Conservation (phyloP, 2,113 vertebrate species). For the Anolis carolinensis region DNA sequence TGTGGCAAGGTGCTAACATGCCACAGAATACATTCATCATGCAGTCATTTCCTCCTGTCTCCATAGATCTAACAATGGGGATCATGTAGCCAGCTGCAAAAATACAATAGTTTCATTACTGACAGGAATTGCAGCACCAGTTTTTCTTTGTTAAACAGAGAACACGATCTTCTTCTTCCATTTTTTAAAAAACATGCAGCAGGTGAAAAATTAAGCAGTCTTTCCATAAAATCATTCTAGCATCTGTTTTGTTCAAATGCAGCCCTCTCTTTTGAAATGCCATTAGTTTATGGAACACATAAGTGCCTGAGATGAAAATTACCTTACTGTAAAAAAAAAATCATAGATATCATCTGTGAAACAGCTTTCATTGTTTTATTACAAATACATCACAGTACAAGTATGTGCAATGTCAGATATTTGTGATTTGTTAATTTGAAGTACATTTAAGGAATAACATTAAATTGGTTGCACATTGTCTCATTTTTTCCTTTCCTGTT, state of each 20-base stretch:
- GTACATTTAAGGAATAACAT: constrained; percentile 58
- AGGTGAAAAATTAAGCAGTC: constrained; percentile 60
- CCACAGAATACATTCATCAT: constrained; percentile 11
- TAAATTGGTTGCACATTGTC: constrained; percentile 45
- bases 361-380: constrained; percentile 48
- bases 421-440: constrained; percentile 49
- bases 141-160: constrained; percentile 37
- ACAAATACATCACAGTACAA: constrained; percentile 44
- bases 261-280: constrained; percentile 46
- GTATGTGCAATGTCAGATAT: constrained; percentile 49
- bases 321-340: constrained; percentile 55
- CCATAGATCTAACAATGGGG: constrained; percentile 10
- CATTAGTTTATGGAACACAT: constrained; percentile 55
- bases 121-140: constrained; percentile 41
- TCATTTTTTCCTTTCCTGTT: not conserved
- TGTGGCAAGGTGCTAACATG: not conserved
- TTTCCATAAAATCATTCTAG: constrained; percentile 57
- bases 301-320: constrained; percentile 49
- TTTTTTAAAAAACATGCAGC: constrained; percentile 45
- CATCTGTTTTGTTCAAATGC: constrained; percentile 55
- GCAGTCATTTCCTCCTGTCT: constrained; percentile 40
- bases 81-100: constrained; percentile 39
- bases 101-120: constrained; percentile 40
- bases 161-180: constrained; percentile 9
- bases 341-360: constrained; percentile 54